These are phyloP conservation scores for Papilio polyxenes DNA, from an alignment of 1,140 invertebrate species.

Conservation along the genomic window DNA sequence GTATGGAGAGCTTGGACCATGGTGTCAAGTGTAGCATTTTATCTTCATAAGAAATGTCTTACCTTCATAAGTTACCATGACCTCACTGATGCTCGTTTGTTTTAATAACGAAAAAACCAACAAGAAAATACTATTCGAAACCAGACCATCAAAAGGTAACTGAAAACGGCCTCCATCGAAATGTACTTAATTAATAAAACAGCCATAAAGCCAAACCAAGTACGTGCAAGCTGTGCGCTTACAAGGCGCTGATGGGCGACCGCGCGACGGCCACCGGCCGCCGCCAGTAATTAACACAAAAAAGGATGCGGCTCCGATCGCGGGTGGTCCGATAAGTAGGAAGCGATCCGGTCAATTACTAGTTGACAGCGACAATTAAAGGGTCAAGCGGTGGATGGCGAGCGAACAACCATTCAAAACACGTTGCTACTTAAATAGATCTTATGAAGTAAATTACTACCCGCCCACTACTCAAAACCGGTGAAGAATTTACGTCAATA, in stretches of 20 bases:
- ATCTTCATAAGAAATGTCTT: no score
- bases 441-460: not conserved
- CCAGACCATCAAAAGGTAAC: not conserved
- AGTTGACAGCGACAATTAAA: constrained; percentile 63
- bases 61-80: no score
- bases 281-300: constrained; percentile 33
- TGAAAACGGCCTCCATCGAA: not conserved
- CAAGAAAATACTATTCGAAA: not conserved
- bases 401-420: constrained; percentile 2
- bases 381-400: constrained; percentile 47
- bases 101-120: not conserved
- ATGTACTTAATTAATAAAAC: constrained; percentile 14
- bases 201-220: constrained; percentile 9
- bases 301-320: constrained; percentile 37
- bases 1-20: no score
- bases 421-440: constrained; percentile 19
- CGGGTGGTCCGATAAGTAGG: constrained; percentile 65
- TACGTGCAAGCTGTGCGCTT: constrained; percentile 23
- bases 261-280: constrained; percentile 7
- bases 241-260: constrained; percentile 18
- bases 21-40: no score
- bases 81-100: not conserved
- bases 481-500: not conserved
- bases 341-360: constrained; percentile 63
- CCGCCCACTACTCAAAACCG: not conserved